These are phyloP conservation scores for Heliconius erato DNA, from an alignment of 2,888 invertebrate genomes.

Conservation along the genomic window DNA sequence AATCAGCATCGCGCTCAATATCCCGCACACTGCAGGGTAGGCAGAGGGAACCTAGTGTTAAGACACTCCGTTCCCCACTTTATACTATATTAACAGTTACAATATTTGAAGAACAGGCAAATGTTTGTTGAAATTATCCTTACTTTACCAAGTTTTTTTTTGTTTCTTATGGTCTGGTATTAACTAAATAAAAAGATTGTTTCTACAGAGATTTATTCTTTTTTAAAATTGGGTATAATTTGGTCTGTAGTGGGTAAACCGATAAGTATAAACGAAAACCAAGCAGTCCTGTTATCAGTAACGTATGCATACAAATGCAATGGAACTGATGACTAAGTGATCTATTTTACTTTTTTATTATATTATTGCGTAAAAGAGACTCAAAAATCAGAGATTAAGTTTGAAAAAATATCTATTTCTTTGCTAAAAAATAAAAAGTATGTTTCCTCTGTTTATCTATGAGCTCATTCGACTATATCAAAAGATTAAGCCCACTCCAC, in stretches of 20 bases:
- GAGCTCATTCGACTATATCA: slow-evolving; percentile 2
- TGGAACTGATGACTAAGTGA: background rate
- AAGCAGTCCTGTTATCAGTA: background rate
- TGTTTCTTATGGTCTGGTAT: too few species aligned
- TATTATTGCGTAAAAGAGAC: background rate
- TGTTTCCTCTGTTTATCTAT: background rate
- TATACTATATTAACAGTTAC: too few species aligned
- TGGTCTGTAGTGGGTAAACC: background rate
- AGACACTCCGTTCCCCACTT: too few species aligned
- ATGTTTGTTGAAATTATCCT: too few species aligned
- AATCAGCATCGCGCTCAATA: too few species aligned
- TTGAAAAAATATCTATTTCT: background rate
- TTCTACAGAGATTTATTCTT: too few species aligned
- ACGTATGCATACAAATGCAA: background rate
- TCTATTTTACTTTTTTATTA: background rate
- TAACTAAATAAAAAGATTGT: too few species aligned
- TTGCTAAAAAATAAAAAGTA: background rate
- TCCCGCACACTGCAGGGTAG: too few species aligned
- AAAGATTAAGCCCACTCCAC: slow-evolving; percentile 28
- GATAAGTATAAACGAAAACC: background rate
- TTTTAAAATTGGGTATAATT: too few species aligned
- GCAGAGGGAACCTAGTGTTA: too few species aligned
- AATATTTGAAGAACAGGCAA: too few species aligned
- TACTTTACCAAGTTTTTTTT: too few species aligned
- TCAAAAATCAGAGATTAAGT: background rate